A percentile compares a stretch with the other conserved stretches of the same genome.
Conservation (phyloP, 1,140 invertebrate species). For the Drosophila saltans region DNA sequence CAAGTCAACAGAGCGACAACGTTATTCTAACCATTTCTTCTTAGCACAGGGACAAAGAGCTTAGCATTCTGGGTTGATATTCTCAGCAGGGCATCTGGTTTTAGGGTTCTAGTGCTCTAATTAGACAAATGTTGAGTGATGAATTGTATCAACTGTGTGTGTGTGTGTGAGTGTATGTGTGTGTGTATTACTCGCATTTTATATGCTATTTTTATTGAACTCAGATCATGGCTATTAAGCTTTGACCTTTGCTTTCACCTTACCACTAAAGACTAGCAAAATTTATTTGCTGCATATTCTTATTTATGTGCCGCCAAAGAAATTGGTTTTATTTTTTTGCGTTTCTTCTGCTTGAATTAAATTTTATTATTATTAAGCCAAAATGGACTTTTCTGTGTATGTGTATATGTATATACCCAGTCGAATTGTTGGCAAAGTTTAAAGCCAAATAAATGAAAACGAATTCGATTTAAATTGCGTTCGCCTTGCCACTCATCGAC, state of each 20-base stretch:
- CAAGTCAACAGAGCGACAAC: constrained; percentile 36
- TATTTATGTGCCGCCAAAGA: constrained; percentile 47
- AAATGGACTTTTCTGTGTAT: constrained; percentile 19
- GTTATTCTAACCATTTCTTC: constrained; percentile 23
- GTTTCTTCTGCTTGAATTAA: constrained; percentile 35
- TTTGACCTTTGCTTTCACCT: constrained; percentile 21
- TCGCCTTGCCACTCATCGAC: background rate
- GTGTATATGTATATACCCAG: background rate
- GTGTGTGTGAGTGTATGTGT: too few relatives aligned
- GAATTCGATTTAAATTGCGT: constrained; percentile 20
- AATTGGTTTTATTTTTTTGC: constrained; percentile 28
- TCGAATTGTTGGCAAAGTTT: background rate
- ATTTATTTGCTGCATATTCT: constrained; percentile 37
- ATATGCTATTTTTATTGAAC: constrained; percentile 1
- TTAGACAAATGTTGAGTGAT: constrained; percentile 43
- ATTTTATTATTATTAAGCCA: constrained; percentile 65
- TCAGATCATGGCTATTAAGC: background rate
- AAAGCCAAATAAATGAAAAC: constrained; percentile 8
- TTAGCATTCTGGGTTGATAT: constrained; percentile 35
- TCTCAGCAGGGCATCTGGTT: constrained; percentile 33
- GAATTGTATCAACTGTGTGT: constrained; percentile 14
- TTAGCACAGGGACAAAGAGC: background rate
- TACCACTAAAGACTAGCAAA: background rate
- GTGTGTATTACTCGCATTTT: too few relatives aligned
- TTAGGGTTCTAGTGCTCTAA: constrained; percentile 45